Base-by-base conservation (phyloP, 2,113 vertebrate genomes). In the Ondatra zibethicus region DNA sequence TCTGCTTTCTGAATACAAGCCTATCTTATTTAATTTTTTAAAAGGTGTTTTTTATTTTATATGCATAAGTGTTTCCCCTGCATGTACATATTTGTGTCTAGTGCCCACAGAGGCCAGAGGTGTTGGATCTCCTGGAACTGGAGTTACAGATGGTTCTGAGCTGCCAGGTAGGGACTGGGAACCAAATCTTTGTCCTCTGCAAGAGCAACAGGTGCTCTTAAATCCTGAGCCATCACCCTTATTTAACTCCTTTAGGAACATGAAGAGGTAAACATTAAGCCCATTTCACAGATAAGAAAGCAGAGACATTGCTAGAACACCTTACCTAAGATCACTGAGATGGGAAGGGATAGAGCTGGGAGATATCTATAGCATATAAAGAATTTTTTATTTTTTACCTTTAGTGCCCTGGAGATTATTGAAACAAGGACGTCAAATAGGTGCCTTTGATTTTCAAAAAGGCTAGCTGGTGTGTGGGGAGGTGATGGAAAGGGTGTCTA, bases 211-310 rank as follows among this genome's bases (percentile, higher is more conserved):
- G 16, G 80, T n/a, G 11, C 80, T 82, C 36, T 58, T 82, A 82
- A 58, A 39, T 36, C 55, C 55, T 61, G 36, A 29, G 55, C 80
- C 23, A 9, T 16, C 36, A 42, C 80, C 36, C n/a, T 27, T 29
- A 61, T 39, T 36, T 31, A 78, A 61, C 55, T 92, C 16, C 82
- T 82, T 27, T 68, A 80, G 68, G 55, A 82, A 76, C 45, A 45
- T 31, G 50, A 33, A 88, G 61, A 86, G 52, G 42, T 76, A 82
- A n/a, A 29, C 63, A 89, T 36, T 82, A 70, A 52, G 42, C 45
- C 72, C 77, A 80, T 88, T 86, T 92, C 61, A 70, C 80, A 88
- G 84, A 85, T 80, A 25, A 95, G 19, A 75, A 93, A 84, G 82
- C 8, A 8, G 58, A 93, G 81, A 61, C 25, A 29, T 7, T 75